Evolutionary conservation across 2,113 vertebrate genomes (phyloP).

Genomic region (Anser cygnoides): DNA sequence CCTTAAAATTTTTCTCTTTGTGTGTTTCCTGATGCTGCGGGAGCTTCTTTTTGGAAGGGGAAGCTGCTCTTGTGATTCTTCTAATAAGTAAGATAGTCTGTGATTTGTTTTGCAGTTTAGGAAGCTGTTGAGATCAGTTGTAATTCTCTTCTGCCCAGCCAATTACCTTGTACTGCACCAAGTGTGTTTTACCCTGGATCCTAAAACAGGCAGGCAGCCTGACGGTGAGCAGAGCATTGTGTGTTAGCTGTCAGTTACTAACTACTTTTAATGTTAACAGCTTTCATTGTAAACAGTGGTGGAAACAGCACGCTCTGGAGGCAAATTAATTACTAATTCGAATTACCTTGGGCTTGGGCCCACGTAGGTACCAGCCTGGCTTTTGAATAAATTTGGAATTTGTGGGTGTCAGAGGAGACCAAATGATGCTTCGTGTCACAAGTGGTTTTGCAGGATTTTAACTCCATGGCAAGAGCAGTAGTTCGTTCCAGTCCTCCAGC

Average conservation of each 20-base stretch:
- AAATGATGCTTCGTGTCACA: neutral
- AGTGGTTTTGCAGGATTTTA: neutral
- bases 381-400: neutral
- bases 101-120: neutral
- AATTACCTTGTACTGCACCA: neutral
- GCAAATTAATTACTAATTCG: neutral
- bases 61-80: neutral
- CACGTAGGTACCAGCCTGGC: neutral
- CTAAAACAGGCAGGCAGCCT: neutral
- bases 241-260: neutral
- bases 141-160: neutral
- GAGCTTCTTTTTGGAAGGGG: neutral
- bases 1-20: neutral
- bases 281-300: neutral
- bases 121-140: rapidly evolving
- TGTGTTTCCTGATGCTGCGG: neutral
- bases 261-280: neutral
- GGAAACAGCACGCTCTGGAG: neutral
- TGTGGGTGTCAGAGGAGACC: neutral
- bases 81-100: neutral
- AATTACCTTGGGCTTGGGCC: neutral
- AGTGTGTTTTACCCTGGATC: neutral
- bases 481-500: neutral
- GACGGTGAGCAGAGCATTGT: neutral
- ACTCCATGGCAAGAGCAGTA: too few species aligned